Percentiles rank a stretch among this genome's conserved stretches.
Evolutionary conservation across 2,113 vertebrate species (phyloP).

Genomic region (Petaurus breviceps): DNA sequence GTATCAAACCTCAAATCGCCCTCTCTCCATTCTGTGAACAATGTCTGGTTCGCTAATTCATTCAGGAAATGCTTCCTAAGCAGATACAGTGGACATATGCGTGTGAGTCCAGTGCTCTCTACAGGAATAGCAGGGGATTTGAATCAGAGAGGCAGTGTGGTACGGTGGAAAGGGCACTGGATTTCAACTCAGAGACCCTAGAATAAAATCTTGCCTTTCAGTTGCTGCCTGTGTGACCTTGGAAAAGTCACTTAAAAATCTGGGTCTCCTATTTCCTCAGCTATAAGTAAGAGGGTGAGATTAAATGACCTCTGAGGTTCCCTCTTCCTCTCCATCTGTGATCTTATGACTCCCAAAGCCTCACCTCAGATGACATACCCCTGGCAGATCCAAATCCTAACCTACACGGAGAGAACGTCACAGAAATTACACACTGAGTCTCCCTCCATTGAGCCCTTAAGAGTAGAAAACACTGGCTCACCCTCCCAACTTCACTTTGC

Average conservation of each 20-base stretch:
- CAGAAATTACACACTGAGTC: background rate
- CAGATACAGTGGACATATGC: background rate
- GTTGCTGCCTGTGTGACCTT: background rate
- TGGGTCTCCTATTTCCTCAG: conserved; percentile 19
- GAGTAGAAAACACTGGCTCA: background rate
- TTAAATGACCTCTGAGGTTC: background rate
- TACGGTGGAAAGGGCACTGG: fast-evolving
- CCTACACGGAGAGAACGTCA: background rate
- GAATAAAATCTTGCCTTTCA: background rate
- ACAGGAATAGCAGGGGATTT: background rate
- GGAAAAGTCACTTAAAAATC: background rate
- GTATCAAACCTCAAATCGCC: conserved; percentile 67
- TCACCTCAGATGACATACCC: background rate
- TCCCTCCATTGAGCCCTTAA: background rate
- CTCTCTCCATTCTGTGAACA: fast-evolving
- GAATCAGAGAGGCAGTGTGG: background rate
- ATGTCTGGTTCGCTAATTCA: fast-evolving
- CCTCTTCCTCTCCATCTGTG: background rate
- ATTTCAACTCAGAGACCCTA: background rate
- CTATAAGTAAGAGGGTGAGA: conserved; percentile 2
- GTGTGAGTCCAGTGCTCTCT: background rate
- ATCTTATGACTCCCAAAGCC: background rate
- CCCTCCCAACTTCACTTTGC: background rate
- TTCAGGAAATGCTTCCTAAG: background rate
- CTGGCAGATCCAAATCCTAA: background rate